A percentile compares a stretch with the other conserved stretches of the same genome.
phyloP scores from a whole-genome alignment of 1,140 invertebrate species.

The Ditylenchus dipsaci region DNA sequence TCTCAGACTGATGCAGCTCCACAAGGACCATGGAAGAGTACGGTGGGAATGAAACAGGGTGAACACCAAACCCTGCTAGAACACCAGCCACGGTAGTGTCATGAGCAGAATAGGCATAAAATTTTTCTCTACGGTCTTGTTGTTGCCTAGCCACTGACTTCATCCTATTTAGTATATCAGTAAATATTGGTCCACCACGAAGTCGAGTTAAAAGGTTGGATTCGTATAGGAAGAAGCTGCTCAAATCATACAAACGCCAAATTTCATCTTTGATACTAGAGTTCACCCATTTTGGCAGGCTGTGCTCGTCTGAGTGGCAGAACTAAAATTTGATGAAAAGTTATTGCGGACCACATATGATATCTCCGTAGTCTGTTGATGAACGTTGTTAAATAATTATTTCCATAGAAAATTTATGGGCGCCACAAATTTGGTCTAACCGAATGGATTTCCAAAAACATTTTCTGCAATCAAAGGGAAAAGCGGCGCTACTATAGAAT shows the following conservation, averaged over 20 bases:
- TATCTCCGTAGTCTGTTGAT: too few relatives aligned
- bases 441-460: too few relatives aligned
- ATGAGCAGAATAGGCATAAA: conserved; percentile 46
- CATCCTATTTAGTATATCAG: conserved; percentile 39
- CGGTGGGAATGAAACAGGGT: conserved; percentile 22
- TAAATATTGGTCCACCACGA: conserved; percentile 33
- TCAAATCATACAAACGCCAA: conserved; percentile 34
- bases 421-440: too few relatives aligned
- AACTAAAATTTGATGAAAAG: conserved; percentile 12
- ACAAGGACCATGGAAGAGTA: conserved; percentile 31
- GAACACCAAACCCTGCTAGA: conserved; percentile 39
- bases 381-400: too few relatives aligned
- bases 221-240: conserved; percentile 29
- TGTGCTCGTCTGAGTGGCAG: conserved; percentile 25
- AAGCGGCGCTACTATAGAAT: too few relatives aligned
- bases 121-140: conserved; percentile 32
- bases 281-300: conserved; percentile 39
- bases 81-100: conserved; percentile 40
- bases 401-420: not conserved
- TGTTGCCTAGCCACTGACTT: not conserved
- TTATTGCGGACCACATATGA: too few relatives aligned
- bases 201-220: conserved; percentile 31
- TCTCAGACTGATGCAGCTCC: conserved; percentile 30
- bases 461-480: too few relatives aligned
- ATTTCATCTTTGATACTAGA: conserved; percentile 22